phyloP scores from a whole-genome alignment of 2,888 invertebrate genomes.

The Agonopterix arenella region DNA sequence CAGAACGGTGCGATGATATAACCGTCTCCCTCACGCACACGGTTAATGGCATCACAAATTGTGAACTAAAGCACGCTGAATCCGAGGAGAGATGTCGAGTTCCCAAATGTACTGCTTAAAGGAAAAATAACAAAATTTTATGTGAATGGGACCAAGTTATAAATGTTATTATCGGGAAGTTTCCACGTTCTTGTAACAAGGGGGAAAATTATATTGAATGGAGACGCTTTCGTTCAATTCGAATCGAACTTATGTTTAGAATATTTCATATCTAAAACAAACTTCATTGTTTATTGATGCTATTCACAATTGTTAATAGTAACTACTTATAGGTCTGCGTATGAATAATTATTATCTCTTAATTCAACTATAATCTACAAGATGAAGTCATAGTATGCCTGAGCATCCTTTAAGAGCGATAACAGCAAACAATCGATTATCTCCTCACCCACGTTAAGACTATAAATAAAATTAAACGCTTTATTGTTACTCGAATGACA shows the following conservation, averaged over 20 bases:
- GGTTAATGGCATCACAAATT: constrained; percentile 66
- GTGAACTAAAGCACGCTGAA: constrained; percentile 53
- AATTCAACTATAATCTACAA: not conserved
- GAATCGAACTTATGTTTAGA: too few relatives aligned
- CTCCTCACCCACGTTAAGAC: constrained; percentile 48
- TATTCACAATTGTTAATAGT: too few relatives aligned
- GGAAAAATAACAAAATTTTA: constrained; percentile 65
- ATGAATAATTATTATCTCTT: too few relatives aligned
- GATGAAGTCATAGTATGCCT: constrained; percentile 41
- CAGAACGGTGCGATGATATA: constrained; percentile 37
- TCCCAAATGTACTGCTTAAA: constrained; percentile 34
- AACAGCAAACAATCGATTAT: constrained; percentile 49
- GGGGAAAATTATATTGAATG: not conserved
- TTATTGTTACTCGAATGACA: constrained; percentile 67
- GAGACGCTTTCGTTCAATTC: not conserved
- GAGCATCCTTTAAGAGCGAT: constrained; percentile 30
- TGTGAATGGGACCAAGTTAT: constrained; percentile 32
- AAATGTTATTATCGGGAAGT: constrained; percentile 26
- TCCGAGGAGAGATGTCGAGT: constrained; percentile 46
- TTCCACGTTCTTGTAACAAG: constrained; percentile 4
- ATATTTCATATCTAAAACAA: too few relatives aligned
- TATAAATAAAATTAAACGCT: constrained; percentile 65
- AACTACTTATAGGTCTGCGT: too few relatives aligned
- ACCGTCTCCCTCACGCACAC: constrained; percentile 50
- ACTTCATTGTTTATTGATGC: too few relatives aligned